A percentile compares a stretch with the other conserved stretches of the same genome.
These are phyloP conservation scores for Bettongia penicillata DNA, from an alignment of 2,113 vertebrate genomes.

Conservation along the genomic window DNA sequence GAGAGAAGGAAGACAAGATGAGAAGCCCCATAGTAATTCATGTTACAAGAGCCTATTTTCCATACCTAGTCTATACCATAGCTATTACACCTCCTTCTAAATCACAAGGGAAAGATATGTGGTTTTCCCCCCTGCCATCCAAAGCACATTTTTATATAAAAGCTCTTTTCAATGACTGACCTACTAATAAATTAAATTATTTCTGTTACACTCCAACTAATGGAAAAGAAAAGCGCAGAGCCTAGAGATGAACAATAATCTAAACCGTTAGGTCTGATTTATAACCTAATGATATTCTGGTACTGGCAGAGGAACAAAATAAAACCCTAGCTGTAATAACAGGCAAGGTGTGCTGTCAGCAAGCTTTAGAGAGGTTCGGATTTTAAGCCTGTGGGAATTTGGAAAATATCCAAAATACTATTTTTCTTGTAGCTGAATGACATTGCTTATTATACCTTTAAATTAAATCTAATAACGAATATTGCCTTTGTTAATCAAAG, in stretches of 20 bases:
- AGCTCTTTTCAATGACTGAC: slow-evolving; percentile 63
- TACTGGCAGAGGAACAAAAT: slow-evolving; percentile 60
- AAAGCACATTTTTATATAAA: slow-evolving; percentile 67
- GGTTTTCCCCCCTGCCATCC: slow-evolving; percentile 21
- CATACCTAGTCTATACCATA: neutral
- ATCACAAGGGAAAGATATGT: neutral
- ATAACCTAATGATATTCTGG: slow-evolving; percentile 68
- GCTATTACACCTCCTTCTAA: neutral
- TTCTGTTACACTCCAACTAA: slow-evolving; percentile 70
- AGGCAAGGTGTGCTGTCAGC: slow-evolving; percentile 73
- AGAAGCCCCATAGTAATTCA: neutral
- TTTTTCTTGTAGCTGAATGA: slow-evolving; percentile 74
- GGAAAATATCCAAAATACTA: slow-evolving; percentile 70
- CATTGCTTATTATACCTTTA: slow-evolving; percentile 77
- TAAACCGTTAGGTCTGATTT: slow-evolving; percentile 75
- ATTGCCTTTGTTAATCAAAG: slow-evolving; percentile 60
- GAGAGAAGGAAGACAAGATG: neutral
- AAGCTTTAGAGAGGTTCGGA: slow-evolving; percentile 48
- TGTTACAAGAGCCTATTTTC: neutral
- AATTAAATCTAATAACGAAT: slow-evolving; percentile 69
- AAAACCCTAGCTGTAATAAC: slow-evolving; percentile 36
- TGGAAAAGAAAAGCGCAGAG: slow-evolving; percentile 68
- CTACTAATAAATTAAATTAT: slow-evolving; percentile 81
- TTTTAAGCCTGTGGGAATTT: slow-evolving; percentile 78
- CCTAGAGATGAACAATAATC: slow-evolving; percentile 68